A percentile compares a stretch with the other conserved stretches of the same genome.
Conservation (phyloP, 2,888 invertebrate species). For the Polydrusus tereticollis region DNA sequence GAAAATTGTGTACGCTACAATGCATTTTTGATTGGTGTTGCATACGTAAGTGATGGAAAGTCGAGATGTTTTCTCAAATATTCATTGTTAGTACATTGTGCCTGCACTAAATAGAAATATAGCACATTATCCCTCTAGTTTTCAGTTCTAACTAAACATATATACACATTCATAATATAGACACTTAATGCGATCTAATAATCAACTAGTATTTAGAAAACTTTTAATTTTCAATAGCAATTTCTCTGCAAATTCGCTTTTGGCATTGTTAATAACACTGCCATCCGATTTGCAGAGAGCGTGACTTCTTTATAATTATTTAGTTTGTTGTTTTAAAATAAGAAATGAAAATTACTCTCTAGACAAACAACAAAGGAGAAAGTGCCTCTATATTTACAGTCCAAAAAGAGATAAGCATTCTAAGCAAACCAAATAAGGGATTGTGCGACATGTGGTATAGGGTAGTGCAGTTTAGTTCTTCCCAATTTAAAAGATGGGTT, state of each 20-base stretch:
- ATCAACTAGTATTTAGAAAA: background rate
- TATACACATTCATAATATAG: conserved; percentile 8
- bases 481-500: conserved; percentile 1
- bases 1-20: too few species aligned
- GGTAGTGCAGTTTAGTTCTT: conserved; percentile 9
- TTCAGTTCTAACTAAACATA: conserved; percentile 1
- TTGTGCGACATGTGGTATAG: conserved; percentile 27
- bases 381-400: conserved; percentile 17
- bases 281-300: background rate
- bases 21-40: background rate
- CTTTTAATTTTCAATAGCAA: background rate
- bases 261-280: background rate
- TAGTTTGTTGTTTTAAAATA: background rate
- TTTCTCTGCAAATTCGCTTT: background rate
- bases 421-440: conserved; percentile 56
- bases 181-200: conserved; percentile 14
- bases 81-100: too few species aligned
- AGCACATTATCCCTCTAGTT: conserved; percentile 4
- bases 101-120: conserved; percentile 5
- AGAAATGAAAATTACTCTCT: background rate
- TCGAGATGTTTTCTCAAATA: too few species aligned
- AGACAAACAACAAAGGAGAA: conserved; percentile 18
- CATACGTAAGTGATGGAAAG: background rate
- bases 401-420: conserved; percentile 58
- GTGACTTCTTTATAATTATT: background rate